These are phyloP conservation scores for Corvus cornix DNA, from an alignment of 2,113 vertebrate genomes.

Conservation along the genomic window DNA sequence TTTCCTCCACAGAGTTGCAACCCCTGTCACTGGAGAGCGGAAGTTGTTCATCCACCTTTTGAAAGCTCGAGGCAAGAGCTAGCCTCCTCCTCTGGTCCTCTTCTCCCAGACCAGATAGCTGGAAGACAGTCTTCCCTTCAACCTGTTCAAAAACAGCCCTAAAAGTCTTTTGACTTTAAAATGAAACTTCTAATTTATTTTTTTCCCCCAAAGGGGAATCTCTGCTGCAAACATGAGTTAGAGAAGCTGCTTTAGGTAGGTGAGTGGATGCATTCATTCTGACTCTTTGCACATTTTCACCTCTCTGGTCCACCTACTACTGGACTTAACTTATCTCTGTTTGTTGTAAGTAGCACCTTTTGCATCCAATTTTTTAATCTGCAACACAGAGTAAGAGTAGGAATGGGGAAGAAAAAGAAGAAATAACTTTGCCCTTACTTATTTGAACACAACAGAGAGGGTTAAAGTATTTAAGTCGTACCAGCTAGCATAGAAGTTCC, in stretches of 20 bases:
- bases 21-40: not conserved
- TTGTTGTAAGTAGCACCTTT: not conserved
- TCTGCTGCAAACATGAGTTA: not conserved
- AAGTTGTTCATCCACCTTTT: not conserved
- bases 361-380: not conserved
- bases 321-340: not conserved
- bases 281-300: not conserved
- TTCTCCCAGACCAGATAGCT: not conserved
- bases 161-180: not conserved
- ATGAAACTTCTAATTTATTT: not conserved
- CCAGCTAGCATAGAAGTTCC: slow-evolving; percentile 93
- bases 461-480: slow-evolving; percentile 36
- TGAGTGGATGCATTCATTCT: not conserved
- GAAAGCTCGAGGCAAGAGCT: not conserved
- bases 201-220: not conserved
- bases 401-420: not conserved
- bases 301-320: not conserved
- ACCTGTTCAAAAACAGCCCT: not conserved
- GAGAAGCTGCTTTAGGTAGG: not conserved
- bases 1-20: not conserved
- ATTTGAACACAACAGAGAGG: not conserved
- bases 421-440: not conserved
- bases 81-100: not conserved
- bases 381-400: not conserved
- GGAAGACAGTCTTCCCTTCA: not conserved